Evolutionary conservation across 2,797 vertebrate genomes (phyloP).

Genomic region (Dendrocincla tyrannina): DNA sequence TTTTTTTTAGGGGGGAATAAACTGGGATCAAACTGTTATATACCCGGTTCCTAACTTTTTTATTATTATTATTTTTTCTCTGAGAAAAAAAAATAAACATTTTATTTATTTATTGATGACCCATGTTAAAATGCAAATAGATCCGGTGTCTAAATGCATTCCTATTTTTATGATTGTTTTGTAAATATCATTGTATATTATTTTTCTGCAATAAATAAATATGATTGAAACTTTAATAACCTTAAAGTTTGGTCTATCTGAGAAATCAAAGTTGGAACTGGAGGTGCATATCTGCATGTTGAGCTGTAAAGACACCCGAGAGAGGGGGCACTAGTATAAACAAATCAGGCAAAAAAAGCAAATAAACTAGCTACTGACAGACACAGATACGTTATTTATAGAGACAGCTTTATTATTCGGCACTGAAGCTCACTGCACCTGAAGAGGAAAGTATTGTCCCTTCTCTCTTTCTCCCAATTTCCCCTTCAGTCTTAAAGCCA

Average conservation of each 20-base stretch:
- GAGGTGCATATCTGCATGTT: constrained; percentile 73
- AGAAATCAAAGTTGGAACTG: constrained; percentile 56
- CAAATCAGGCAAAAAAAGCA: constrained; percentile 73
- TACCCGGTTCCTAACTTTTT: constrained; percentile 76
- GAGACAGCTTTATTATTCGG: constrained; percentile 77
- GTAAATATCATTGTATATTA: constrained; percentile 97
- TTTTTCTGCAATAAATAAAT: constrained; percentile 98
- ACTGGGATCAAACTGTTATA: constrained; percentile 83
- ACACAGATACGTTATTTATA: constrained; percentile 72
- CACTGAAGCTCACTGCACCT: constrained; percentile 22
- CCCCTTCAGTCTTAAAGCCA: neutral
- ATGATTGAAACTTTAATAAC: constrained; percentile 82
- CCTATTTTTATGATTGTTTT: constrained; percentile 95
- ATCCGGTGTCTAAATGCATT: constrained; percentile 95
- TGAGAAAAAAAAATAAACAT: constrained; percentile 85
- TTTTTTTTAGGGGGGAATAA: constrained; percentile 41
- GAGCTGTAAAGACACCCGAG: constrained; percentile 72
- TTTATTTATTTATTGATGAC: constrained; percentile 99
- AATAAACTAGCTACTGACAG: constrained; percentile 80
- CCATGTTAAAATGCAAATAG: constrained; percentile 89
- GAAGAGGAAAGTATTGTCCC: neutral
- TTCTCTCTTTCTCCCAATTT: constrained; percentile 16
- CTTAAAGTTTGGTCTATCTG: constrained; percentile 76
- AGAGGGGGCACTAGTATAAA: constrained; percentile 73
- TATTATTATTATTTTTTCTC: constrained; percentile 76